Percentiles rank a stretch among this genome's conserved stretches.
These are phyloP conservation scores for Papilio gigon DNA, from an alignment of 2,888 invertebrate genomes.

Conservation along the genomic window DNA sequence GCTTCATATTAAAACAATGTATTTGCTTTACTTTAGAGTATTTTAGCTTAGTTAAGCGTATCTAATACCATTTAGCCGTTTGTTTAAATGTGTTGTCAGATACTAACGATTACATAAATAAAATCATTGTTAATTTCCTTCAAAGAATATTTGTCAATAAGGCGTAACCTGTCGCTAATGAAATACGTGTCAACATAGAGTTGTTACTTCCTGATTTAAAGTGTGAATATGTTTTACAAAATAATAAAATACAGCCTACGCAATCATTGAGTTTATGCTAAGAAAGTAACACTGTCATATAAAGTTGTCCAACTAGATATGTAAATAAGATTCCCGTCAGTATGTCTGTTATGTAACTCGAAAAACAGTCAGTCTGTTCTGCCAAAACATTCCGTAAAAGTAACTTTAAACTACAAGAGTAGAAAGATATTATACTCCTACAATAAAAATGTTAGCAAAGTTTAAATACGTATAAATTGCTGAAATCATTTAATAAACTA, in stretches of 20 bases:
- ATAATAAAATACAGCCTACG: slow-evolving; percentile 31
- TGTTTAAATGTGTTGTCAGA: not conserved
- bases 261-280: slow-evolving; percentile 20
- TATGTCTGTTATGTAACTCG: not conserved
- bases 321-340: not conserved
- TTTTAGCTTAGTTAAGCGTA: not conserved
- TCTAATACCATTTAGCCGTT: not conserved
- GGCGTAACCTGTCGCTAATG: not conserved
- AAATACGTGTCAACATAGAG: not conserved
- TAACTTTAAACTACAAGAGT: not conserved
- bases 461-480: not conserved
- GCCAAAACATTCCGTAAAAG: not conserved
- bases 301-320: slow-evolving; percentile 17
- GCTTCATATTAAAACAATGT: not conserved
- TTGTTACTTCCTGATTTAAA: slow-evolving; percentile 23
- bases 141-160: not conserved
- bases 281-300: not conserved
- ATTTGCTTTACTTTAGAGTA: not conserved
- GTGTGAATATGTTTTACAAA: slow-evolving; percentile 9
- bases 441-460: not conserved
- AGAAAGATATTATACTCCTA: not conserved
- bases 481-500: not conserved
- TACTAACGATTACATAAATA: not conserved
- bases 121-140: not conserved
- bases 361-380: too few relatives aligned